Evolutionary conservation across 1,140 invertebrate genomes (phyloP).

Genomic region (Ostrea denselamellosa): DNA sequence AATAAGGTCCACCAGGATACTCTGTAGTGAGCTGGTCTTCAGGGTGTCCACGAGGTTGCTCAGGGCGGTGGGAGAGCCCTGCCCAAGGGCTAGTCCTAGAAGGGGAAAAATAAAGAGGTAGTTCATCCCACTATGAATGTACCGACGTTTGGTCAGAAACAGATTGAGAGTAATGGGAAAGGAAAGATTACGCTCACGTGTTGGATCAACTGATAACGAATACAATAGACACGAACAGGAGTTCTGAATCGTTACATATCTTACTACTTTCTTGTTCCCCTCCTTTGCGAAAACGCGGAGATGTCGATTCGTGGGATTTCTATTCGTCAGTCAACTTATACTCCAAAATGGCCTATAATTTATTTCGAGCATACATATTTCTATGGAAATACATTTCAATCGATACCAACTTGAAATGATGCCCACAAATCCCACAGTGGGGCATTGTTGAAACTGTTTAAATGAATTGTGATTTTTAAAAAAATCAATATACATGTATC

Average conservation of each 20-base stretch:
- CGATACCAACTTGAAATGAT: no score
- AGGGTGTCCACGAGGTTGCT: slow-evolving; percentile 41
- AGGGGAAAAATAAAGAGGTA: slow-evolving; percentile 17
- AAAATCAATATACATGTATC: no score
- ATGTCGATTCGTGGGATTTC: no score
- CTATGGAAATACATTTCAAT: no score
- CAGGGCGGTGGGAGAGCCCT: slow-evolving; percentile 15
- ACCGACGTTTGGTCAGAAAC: not conserved
- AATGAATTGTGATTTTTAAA: no score
- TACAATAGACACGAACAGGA: not conserved
- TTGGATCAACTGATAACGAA: not conserved
- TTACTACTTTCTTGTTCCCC: not conserved
- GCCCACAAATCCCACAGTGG: no score
- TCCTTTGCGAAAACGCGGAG: not conserved
- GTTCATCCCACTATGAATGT: not conserved
- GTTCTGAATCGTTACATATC: not conserved
- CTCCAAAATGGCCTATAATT: no score
- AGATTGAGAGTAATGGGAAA: not conserved
- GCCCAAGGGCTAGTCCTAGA: slow-evolving; percentile 42
- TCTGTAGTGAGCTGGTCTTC: slow-evolving; percentile 9
- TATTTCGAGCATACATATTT: no score
- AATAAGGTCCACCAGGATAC: slow-evolving; percentile 47
- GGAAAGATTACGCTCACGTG: not conserved
- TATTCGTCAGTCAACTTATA: no score
- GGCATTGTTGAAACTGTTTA: no score